Evolutionary conservation across 92 coral and sea anemone species (phyloP), one percentile per base, ranked within the genome.

Genomic region (Porites divaricata): DNA sequence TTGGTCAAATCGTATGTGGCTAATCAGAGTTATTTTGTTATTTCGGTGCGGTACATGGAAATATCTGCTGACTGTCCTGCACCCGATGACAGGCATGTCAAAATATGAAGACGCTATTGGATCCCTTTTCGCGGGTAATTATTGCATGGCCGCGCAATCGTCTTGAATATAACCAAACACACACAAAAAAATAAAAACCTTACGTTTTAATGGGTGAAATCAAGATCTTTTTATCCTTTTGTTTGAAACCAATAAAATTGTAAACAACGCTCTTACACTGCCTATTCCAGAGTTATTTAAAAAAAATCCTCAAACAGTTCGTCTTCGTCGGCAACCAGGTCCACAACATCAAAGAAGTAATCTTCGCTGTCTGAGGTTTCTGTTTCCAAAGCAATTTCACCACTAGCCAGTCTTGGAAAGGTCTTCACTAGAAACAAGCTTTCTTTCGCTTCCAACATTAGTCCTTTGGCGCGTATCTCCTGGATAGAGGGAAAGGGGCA

Each of bases 401-500:
- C 79, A 75, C 57, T 54, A 17, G 10, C 52, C 26, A 69, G 74
- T 69, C 35, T 11, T 19, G 74, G 74, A 52, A 69, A 69, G 35
- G 74, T 69, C 74, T 69, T 69, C 35, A 51, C 25, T 17, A 75
- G 52, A 35, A 75, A 59, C 16, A 57, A 23, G 14, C 15, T 20
- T 23, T 54, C 49, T 10, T 75, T 75, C 21, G 7, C 45, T 0
- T 75, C 79, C 24, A 75, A 63, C 13, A 54, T 75, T 23, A 57
- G 65, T 56, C 67, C 64, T 25, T 66, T 75, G 24, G 79, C 66
- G 13, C 78, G 17, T 16, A 74, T 74, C 13, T 74, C 78, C 56
- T 53, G 65, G 21, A 75, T 12, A 7, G 67, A 75, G 66, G 19
- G 0, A 6, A 20, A 75, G 11, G 64, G 51, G n/a, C 79, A 75